These are phyloP conservation scores for Neoarius graeffei DNA, from an alignment of 2,113 vertebrate genomes.

Conservation along the genomic window DNA sequence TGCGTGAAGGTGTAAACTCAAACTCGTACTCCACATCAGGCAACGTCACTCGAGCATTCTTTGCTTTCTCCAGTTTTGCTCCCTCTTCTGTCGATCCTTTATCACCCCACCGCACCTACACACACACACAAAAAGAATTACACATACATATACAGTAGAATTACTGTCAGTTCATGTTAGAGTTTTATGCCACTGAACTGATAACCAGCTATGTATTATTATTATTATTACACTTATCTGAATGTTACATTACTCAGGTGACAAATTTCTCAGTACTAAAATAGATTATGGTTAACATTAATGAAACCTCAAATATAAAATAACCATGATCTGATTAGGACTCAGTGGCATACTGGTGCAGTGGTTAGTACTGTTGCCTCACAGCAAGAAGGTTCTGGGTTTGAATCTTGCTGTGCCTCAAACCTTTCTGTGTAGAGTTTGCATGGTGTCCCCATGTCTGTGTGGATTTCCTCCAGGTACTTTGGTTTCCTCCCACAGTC, in stretches of 20 bases:
- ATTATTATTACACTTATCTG: neutral
- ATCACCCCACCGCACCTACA: slow-evolving; percentile 95
- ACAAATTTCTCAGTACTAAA: neutral
- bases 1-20: slow-evolving; percentile 76
- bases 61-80: slow-evolving; percentile 94
- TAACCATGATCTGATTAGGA: neutral
- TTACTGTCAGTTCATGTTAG: neutral
- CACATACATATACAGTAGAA: neutral
- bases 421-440: no score
- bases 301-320: neutral
- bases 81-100: slow-evolving; percentile 97
- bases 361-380: no score
- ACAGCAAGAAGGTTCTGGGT: no score
- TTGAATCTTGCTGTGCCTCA: no score
- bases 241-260: neutral
- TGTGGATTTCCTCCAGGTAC: no score
- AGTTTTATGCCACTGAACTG: neutral
- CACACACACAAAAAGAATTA: slow-evolving; percentile 27
- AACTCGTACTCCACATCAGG: slow-evolving; percentile 80
- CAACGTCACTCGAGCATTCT: slow-evolving; percentile 93
- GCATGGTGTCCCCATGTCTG: no score
- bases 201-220: neutral
- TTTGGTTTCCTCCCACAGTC: no score
- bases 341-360: neutral
- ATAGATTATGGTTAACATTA: neutral